Percentiles rank a stretch among this genome's conserved stretches.
Evolutionary conservation across 2,888 invertebrate genomes (phyloP).

Genomic region (Cybosia mesomella): DNA sequence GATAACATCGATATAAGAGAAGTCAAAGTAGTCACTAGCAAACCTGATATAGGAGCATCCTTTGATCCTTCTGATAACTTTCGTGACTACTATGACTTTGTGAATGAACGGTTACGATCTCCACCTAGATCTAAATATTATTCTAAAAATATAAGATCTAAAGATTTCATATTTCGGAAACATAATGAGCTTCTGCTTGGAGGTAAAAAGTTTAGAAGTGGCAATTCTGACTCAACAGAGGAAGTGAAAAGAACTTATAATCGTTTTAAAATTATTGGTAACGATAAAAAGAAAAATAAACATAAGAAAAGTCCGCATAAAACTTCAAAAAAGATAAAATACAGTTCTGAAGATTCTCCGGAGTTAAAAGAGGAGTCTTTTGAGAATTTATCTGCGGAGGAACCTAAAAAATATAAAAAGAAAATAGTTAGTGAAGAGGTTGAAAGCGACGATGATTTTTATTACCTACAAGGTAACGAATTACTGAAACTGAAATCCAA

Average conservation of each 20-base stretch:
- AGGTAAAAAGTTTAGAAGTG: neutral
- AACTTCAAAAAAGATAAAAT: neutral
- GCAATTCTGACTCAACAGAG: neutral
- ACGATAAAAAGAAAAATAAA: neutral
- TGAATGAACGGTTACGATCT: neutral
- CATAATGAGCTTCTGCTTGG: neutral
- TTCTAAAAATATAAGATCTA: neutral
- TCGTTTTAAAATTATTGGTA: neutral
- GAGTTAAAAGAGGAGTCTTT: neutral
- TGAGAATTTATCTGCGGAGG: neutral
- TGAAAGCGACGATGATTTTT: neutral
- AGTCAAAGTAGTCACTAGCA: neutral
- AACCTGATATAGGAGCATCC: neutral
- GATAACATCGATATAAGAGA: constrained; percentile 7
- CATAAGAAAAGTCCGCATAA: neutral
- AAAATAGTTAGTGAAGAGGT: neutral
- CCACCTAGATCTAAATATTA: neutral
- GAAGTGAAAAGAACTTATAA: neutral
- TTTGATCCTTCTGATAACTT: constrained; percentile 4
- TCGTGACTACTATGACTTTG: constrained; percentile 4
- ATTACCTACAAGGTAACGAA: constrained; percentile 17
- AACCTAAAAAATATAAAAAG: neutral
- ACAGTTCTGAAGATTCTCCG: neutral
- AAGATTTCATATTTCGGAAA: neutral
- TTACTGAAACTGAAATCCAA: neutral